Base-by-base conservation (phyloP, 2,113 vertebrate species). In the Eudyptes chrysolophus region DNA sequence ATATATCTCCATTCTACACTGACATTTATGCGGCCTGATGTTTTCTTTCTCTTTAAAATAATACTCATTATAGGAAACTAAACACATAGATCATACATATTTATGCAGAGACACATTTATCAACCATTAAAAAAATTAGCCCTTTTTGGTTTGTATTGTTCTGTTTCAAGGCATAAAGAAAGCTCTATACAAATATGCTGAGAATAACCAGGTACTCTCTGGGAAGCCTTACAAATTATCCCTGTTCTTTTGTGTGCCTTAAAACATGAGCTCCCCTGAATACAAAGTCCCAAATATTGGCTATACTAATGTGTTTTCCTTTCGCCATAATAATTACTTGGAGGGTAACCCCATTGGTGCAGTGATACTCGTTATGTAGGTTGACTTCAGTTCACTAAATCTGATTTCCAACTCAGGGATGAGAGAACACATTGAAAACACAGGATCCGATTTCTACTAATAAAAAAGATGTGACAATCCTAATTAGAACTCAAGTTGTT, bases 21-120 rank as follows among this genome's bases (percentile, higher is more conserved):
- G 82, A 70, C 64, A 71, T 85, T 92, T 90, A 69, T 89, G 57
- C 4, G 10, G 44, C 17, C 21, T 90, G 38, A 92, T 96, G 36
- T 77, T 95, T 80, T 72, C 36, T 74, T 87, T 84, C 36, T 92
- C n/a, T 88, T 92, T 82, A 74, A 92, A 86, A 85, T 92, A 92
- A 68, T 86, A 64, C 27, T 76, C 42, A 65, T 92, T 75, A 62
- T 30, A 76, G 49, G 48, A 60, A 92, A 60, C 57, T 14, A 86
- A 96, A 79, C 20, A 40, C 8, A 66, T 58, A 54, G 16, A 60
- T 95, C 57, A 72, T 80, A 36, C 27, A 44, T 92, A 76, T 84
- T 92, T 94, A 64, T 72, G 77, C 38, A 71, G 42, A 94, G 62
- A 72, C 16, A 60, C 44, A 84, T 66, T 77, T 92, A 62, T 80